Conservation (phyloP, 37 sponge, comb jelly and placozoan genomes). For the Diacarnus erythraeanus region DNA sequence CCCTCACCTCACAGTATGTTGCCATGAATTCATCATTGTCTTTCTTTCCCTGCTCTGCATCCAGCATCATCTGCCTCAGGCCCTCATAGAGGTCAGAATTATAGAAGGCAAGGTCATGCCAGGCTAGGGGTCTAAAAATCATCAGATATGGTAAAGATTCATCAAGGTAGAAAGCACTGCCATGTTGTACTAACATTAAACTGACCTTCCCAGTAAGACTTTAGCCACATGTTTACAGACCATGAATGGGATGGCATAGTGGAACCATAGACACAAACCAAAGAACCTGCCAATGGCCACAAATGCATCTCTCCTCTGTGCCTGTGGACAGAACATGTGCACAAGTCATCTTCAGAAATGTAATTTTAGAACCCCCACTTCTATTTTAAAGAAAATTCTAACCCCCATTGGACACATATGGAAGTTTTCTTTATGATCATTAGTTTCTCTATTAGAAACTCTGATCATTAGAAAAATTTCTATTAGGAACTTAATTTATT, state of each 20-base stretch:
- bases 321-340: too few relatives aligned
- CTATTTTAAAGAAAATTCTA: too few relatives aligned
- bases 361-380: too few relatives aligned
- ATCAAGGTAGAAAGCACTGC: neutral
- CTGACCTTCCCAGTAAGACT: slow-evolving; percentile 79
- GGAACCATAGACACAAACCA: slow-evolving; percentile 85
- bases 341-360: too few relatives aligned
- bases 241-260: slow-evolving; percentile 84
- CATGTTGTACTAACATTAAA: neutral
- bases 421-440: too few relatives aligned
- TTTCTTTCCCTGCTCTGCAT: slow-evolving; percentile 66
- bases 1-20: slow-evolving; percentile 76
- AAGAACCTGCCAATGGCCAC: slow-evolving; percentile 82
- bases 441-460: too few relatives aligned
- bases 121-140: slow-evolving; percentile 69
- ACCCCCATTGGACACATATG: too few relatives aligned
- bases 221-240: slow-evolving; percentile 90
- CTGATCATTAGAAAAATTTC: too few relatives aligned
- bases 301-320: slow-evolving; percentile 35
- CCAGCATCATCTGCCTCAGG: slow-evolving; percentile 71
- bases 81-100: slow-evolving; percentile 94
- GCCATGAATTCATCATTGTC: slow-evolving; percentile 62
- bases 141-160: neutral
- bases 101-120: slow-evolving; percentile 97
- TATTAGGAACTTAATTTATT: too few relatives aligned